A percentile compares a stretch with the other conserved stretches of the same genome.
Evolutionary conservation across 2,888 invertebrate species (phyloP).

Genomic region (Meteorus cinctellus): DNA sequence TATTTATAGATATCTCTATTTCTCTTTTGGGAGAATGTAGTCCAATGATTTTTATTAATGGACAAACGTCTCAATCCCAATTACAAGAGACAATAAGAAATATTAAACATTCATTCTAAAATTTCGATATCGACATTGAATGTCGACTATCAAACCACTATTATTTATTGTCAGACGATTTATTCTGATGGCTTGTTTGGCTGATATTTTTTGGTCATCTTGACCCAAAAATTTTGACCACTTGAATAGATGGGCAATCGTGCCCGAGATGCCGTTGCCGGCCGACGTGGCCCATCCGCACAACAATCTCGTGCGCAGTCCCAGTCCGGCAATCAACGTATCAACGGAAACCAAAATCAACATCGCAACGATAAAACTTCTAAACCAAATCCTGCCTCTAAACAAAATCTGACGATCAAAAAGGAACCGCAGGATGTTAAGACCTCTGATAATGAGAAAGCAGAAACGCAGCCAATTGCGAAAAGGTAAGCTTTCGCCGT

Average conservation of each 20-base stretch:
- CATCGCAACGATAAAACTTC: slow-evolving; percentile 74
- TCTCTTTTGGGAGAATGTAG: slow-evolving; percentile 23
- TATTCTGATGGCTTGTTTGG: slow-evolving; percentile 34
- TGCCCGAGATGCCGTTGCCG: slow-evolving; percentile 72
- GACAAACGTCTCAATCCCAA: slow-evolving; percentile 16
- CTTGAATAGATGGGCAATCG: slow-evolving; percentile 73
- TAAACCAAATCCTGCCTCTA: slow-evolving; percentile 72
- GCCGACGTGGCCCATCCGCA: slow-evolving; percentile 71
- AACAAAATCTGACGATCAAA: slow-evolving; percentile 72
- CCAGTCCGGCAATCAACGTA: slow-evolving; percentile 72
- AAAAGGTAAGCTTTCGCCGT: slow-evolving; percentile 68
- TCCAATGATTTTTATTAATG: neutral
- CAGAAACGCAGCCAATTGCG: slow-evolving; percentile 68
- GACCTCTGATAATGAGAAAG: slow-evolving; percentile 72
- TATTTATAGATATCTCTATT: slow-evolving; percentile 40
- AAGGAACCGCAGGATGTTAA: slow-evolving; percentile 73
- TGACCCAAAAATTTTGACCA: slow-evolving; percentile 60
- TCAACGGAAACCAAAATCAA: slow-evolving; percentile 73
- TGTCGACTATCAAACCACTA: slow-evolving; percentile 56
- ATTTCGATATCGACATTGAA: slow-evolving; percentile 10
- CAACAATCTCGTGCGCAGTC: slow-evolving; percentile 69
- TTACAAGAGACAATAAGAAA: neutral
- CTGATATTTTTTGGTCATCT: slow-evolving; percentile 43
- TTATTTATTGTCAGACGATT: slow-evolving; percentile 43
- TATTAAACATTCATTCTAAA: slow-evolving; percentile 3